Base-by-base conservation (phyloP, 1,140 invertebrate species). In the Ephestia elutella region DNA sequence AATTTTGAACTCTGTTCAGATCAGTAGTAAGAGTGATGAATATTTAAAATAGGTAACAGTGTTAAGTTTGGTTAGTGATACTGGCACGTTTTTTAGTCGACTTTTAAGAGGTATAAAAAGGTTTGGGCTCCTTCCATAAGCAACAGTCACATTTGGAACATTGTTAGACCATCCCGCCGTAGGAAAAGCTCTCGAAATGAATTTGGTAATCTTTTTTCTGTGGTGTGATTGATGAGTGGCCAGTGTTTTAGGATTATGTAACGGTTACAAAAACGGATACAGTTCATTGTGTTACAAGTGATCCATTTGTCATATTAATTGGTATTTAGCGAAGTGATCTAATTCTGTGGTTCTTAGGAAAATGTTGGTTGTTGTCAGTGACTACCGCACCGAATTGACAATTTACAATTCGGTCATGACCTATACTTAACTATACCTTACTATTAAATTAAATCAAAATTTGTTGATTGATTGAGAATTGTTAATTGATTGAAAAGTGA, bases 21-120 rank as follows among this genome's bases (percentile, higher is more conserved):
- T 44, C n/a, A 60, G 15, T 1, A 15, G 2, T 15, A 15, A 44
- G 2, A 44, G 10, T 8, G 32, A 49, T n/a, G 21, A 25, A n/a
- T 2, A 15, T 49, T 19, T 5, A 0, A 38, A 58, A 53, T 17
- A 49, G 38, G 8, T 38, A 49, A 5, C 9, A 69, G 62, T 57
- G 5, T n/a, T 65, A 71, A 57, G 10, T 63, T 69, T 60, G 77
- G 62, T 30, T 25, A 59, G 68, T 56, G 53, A 62, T 62, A 65
- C 70, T 57, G 69, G 73, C 80, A 75, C 71, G 82, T 84, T 83
- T 86, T 82, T 84, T 75, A 68, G 75, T 72, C 73, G 77, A 69
- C 73, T 78, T 80, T 82, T 74, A 73, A 69, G 72, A 49, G 65
- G 73, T 86, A 86, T 86, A 86, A 77, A 85, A 81, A 78, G 71